A percentile compares a stretch with the other conserved stretches of the same genome.
Evolutionary conservation across 2,888 invertebrate species (phyloP).

Genomic region (Andrena flavipes): DNA sequence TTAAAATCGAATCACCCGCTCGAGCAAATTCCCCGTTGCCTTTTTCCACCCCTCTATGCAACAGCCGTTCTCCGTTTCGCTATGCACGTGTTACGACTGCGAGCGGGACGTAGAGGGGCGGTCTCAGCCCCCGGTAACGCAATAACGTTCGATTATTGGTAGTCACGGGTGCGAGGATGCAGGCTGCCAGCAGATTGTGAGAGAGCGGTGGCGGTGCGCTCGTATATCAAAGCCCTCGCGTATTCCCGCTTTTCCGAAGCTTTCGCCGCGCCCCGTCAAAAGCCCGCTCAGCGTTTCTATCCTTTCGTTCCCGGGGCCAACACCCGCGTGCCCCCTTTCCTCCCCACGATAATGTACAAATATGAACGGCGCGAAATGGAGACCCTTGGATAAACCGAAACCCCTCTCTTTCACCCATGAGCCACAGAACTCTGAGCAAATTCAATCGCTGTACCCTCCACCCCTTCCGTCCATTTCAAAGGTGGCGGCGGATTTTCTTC

Average conservation of each 20-base stretch:
- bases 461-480: background rate
- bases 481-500: background rate
- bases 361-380: constrained; percentile 52
- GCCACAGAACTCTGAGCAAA: background rate
- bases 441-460: constrained; percentile 21
- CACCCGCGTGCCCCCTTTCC: background rate
- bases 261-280: constrained; percentile 50
- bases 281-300: constrained; percentile 43
- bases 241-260: constrained; percentile 67
- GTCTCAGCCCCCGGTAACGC: constrained; percentile 74
- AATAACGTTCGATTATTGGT: constrained; percentile 83
- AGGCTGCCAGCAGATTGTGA: constrained; percentile 20
- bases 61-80: constrained; percentile 53
- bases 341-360: constrained; percentile 47
- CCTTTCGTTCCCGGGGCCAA: constrained; percentile 29
- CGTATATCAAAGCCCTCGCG: constrained; percentile 81
- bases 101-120: background rate
- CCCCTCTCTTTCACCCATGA: background rate
- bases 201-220: constrained; percentile 63
- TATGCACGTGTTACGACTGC: constrained; percentile 59
- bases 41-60: background rate
- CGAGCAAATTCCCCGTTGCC: constrained; percentile 5
- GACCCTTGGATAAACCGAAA: constrained; percentile 48
- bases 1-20: constrained; percentile 39
- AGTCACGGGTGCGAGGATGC: constrained; percentile 73